Conservation (phyloP, 1,140 invertebrate species). For the Maniola jurtina region DNA sequence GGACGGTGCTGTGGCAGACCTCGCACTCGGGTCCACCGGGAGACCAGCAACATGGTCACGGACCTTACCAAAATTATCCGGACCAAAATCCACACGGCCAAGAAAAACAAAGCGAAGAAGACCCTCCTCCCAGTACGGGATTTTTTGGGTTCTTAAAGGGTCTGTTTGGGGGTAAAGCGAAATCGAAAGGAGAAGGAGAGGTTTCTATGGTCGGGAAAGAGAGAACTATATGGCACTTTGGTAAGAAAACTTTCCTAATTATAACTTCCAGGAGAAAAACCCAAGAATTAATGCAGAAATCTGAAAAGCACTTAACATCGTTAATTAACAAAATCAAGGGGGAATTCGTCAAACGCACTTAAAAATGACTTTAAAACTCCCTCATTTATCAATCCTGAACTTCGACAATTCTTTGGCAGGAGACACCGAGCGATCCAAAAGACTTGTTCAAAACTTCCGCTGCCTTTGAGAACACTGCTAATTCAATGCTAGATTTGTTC, state of each 20-base stretch:
- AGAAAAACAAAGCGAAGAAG: constrained; percentile 39
- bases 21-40: not conserved
- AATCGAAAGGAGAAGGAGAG: constrained; percentile 36
- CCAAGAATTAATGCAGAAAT: not conserved
- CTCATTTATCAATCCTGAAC: constrained; percentile 32
- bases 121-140: constrained; percentile 27
- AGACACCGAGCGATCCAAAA: constrained; percentile 37
- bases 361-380: constrained; percentile 8
- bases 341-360: constrained; percentile 72
- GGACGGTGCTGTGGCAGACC: constrained; percentile 48
- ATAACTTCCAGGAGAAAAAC: not conserved
- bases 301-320: not conserved
- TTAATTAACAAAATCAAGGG: constrained; percentile 11
- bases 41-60: constrained; percentile 17
- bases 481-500: constrained; percentile 46
- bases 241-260: constrained; percentile 29
- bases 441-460: constrained; percentile 39
- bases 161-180: constrained; percentile 44
- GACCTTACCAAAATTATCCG: constrained; percentile 9
- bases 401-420: constrained; percentile 57
- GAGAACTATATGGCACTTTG: constrained; percentile 13
- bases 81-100: constrained; percentile 18
- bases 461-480: constrained; percentile 15
- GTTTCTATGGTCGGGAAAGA: constrained; percentile 41
- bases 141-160: constrained; percentile 53